Evolutionary conservation across 1,140 invertebrate species (phyloP).

Genomic region (Trachelipus rathkii): DNA sequence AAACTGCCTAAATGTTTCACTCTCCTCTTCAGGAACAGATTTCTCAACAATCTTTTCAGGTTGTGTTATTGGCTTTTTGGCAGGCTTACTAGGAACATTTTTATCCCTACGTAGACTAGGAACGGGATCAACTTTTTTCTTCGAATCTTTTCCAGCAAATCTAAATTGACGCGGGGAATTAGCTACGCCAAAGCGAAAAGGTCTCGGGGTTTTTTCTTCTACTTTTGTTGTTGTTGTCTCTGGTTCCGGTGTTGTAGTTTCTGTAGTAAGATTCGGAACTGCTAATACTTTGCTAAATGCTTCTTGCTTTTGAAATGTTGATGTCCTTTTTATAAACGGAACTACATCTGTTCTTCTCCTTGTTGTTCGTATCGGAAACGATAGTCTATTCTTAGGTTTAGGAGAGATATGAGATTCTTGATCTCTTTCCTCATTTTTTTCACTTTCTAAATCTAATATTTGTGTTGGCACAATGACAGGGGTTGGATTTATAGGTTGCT

Average conservation of each 20-base stretch:
- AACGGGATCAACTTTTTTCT: background rate
- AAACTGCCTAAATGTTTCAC: slow-evolving; percentile 33
- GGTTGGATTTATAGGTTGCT: slow-evolving; percentile 17
- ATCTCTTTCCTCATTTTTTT: slow-evolving; percentile 24
- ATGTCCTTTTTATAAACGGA: slow-evolving; percentile 29
- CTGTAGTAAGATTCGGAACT: background rate
- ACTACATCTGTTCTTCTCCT: slow-evolving; percentile 28
- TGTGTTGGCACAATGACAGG: slow-evolving; percentile 23
- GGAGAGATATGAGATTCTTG: background rate
- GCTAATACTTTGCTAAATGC: background rate
- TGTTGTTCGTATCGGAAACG: slow-evolving; percentile 17
- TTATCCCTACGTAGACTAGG: no score
- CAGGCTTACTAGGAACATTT: no score
- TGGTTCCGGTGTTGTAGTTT: background rate
- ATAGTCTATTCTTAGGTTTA: slow-evolving; percentile 1
- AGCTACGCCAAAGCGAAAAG: background rate
- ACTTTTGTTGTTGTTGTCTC: background rate
- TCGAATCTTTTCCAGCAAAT: background rate
- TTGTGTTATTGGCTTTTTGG: no score
- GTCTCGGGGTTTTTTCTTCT: background rate
- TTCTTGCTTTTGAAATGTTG: background rate
- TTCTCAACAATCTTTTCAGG: no score
- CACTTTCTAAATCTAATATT: slow-evolving; percentile 25
- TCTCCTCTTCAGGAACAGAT: background rate
- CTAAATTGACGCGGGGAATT: background rate